Evolutionary conservation across 2,797 vertebrate species (phyloP).

Genomic region (Danio kyathit): DNA sequence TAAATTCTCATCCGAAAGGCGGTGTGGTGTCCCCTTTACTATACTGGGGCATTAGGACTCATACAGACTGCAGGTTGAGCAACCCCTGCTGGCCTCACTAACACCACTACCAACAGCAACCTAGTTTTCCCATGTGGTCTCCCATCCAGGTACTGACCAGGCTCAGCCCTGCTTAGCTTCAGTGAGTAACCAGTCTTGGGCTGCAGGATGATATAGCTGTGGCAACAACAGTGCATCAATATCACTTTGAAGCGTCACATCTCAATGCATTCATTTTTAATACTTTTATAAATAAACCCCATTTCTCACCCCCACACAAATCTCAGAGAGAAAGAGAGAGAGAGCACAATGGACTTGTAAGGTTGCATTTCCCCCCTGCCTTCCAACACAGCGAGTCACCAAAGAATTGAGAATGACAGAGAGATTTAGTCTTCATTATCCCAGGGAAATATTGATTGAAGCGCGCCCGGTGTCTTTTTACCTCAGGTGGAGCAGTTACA

Average conservation of each 20-base stretch:
- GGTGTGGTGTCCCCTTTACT: no score
- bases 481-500: constrained; percentile 74
- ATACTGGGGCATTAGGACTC: no score
- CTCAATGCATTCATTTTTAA: constrained; percentile 82
- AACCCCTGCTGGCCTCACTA: no score
- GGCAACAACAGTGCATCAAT: constrained; percentile 68
- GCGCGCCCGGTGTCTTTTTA: constrained; percentile 73
- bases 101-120: no score
- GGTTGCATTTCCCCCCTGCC: constrained; percentile 81
- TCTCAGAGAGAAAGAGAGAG: constrained; percentile 60
- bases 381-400: constrained; percentile 68
- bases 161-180: no score
- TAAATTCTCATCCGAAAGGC: no score
- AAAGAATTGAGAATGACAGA: constrained; percentile 83
- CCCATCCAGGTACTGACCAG: no score
- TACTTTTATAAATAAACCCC: constrained; percentile 84
- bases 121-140: no score
- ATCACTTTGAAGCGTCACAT: constrained; percentile 77
- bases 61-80: no score
- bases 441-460: constrained; percentile 82
- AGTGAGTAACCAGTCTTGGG: no score
- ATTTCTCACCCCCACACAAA: constrained; percentile 72
- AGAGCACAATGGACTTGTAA: constrained; percentile 80
- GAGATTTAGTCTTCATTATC: constrained; percentile 86
- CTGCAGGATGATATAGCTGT: constrained; percentile 12